Percentiles rank a stretch among this genome's conserved stretches.
Conservation (phyloP, 2,797 vertebrate species). For the Toxotes lorentzi region DNA sequence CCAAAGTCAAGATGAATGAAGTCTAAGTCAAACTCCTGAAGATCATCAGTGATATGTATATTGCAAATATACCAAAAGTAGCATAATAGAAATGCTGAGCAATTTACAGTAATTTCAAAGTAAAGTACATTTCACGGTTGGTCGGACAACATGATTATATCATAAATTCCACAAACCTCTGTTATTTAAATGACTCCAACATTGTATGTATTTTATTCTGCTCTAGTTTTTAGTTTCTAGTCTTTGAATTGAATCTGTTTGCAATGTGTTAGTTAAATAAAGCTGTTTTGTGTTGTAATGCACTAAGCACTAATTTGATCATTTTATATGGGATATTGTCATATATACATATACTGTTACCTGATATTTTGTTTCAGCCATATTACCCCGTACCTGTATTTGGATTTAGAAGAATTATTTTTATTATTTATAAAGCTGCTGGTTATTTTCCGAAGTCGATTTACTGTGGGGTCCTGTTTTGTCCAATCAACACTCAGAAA, state of each 20-base stretch:
- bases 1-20: slow-evolving; percentile 14
- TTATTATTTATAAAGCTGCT: background rate
- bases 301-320: background rate
- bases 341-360: background rate
- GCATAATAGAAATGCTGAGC: background rate
- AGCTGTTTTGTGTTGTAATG: background rate
- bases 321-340: background rate
- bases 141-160: background rate
- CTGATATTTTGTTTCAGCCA: background rate
- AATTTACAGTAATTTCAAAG: background rate
- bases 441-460: background rate
- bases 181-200: background rate
- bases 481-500: background rate
- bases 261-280: background rate
- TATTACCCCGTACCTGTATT: background rate
- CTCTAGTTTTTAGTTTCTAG: background rate
- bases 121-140: background rate
- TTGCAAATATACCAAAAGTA: background rate
- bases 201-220: background rate
- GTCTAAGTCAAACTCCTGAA: background rate
- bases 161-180: background rate
- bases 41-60: background rate
- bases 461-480: background rate
- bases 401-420: background rate
- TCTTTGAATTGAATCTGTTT: background rate